These are phyloP conservation scores for Blastomussa wellsi DNA, from an alignment of 92 coral and sea anemone genomes.

Conservation along the genomic window DNA sequence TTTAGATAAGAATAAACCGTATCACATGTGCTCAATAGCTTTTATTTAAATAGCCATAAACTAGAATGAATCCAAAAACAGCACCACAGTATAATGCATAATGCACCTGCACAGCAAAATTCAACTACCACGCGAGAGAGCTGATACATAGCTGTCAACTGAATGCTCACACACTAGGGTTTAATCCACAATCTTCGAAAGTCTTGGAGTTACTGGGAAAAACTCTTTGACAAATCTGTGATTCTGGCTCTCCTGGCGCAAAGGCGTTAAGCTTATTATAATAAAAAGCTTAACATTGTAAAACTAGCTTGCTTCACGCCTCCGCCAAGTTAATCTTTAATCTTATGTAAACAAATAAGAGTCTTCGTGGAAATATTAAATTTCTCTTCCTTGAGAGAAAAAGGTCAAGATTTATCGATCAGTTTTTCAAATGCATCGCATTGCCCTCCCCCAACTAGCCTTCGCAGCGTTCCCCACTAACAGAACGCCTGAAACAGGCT, in stretches of 20 bases:
- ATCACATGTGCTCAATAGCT: background rate
- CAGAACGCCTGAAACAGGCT: too few species aligned
- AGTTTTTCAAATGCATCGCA: background rate
- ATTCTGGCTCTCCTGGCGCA: background rate
- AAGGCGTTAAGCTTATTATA: background rate
- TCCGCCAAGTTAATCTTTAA: background rate
- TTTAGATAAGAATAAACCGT: background rate
- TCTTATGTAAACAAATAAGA: background rate
- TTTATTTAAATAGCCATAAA: background rate
- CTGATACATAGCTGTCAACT: background rate
- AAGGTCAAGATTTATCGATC: background rate
- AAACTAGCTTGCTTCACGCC: background rate
- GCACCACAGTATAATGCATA: too few species aligned
- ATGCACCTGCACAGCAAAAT: too few species aligned
- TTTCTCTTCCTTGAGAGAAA: background rate
- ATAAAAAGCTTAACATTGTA: background rate
- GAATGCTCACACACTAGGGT: slow-evolving; percentile 4
- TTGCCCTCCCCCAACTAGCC: background rate
- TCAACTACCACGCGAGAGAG: background rate
- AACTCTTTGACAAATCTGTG: background rate
- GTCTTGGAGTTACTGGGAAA: background rate
- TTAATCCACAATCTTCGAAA: background rate
- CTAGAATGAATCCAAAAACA: too few species aligned
- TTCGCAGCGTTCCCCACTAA: background rate
- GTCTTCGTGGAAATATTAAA: background rate